phyloP scores from a whole-genome alignment of 2,113 vertebrate species.

The Rhea americana region DNA sequence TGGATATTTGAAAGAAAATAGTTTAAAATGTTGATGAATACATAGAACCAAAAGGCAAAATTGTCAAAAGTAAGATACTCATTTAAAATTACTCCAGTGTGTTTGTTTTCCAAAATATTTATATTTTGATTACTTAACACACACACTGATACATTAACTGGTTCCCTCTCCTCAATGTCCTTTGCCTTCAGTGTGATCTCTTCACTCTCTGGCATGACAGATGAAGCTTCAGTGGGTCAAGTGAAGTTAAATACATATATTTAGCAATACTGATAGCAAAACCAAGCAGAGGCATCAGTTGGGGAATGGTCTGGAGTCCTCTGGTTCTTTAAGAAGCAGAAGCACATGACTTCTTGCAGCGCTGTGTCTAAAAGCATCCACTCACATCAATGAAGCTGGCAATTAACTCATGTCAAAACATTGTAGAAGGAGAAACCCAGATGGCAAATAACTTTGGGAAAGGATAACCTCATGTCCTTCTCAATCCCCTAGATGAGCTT shows the following conservation, averaged over 20 bases:
- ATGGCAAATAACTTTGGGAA: constrained; percentile 61
- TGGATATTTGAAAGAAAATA: constrained; percentile 14
- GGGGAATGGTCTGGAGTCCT: constrained; percentile 13
- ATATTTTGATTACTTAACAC: constrained; percentile 16
- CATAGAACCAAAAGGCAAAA: constrained; percentile 1
- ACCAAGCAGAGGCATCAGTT: constrained; percentile 16
- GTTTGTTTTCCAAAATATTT: constrained; percentile 21
- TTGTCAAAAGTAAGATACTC: not conserved
- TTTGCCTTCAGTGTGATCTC: not conserved
- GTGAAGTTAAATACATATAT: constrained; percentile 9
- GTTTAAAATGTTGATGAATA: constrained; percentile 42
- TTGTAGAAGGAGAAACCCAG: constrained; percentile 56
- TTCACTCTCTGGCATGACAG: constrained; percentile 9
- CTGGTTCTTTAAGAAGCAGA: constrained; percentile 48
- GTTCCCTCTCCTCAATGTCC: not conserved
- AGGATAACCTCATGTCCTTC: constrained; percentile 59
- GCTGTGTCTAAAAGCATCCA: constrained; percentile 44
- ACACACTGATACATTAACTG: not conserved
- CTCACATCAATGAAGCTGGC: constrained; percentile 63
- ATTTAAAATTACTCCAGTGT: constrained; percentile 2
- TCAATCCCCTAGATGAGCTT: constrained; percentile 39
- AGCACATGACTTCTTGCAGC: constrained; percentile 37
- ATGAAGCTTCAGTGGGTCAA: not conserved
- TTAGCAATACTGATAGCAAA: constrained; percentile 16
- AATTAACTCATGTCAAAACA: constrained; percentile 74